Conservation (phyloP, 1,140 invertebrate genomes). For the Batillaria attramentaria region DNA sequence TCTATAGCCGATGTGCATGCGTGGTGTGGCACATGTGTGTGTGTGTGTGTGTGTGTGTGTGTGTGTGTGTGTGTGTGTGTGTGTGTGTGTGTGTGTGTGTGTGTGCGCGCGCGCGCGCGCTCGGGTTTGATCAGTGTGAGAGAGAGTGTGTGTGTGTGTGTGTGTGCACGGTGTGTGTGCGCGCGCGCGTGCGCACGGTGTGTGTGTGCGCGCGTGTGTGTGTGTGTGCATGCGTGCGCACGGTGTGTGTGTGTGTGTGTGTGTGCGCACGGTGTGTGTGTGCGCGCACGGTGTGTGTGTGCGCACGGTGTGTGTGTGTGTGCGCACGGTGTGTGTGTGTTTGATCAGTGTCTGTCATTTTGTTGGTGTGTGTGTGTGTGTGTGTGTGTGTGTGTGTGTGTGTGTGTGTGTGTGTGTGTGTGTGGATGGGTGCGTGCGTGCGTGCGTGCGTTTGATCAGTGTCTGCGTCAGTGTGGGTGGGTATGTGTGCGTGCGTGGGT, state of each 20-base stretch:
- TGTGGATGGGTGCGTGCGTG: too few species aligned
- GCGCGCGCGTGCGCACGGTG: not conserved
- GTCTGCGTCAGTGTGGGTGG: too few species aligned
- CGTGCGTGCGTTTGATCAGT: too few species aligned
- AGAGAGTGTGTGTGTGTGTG: not conserved
- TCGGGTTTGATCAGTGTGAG: not conserved
- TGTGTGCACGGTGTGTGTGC: not conserved
- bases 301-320: too few species aligned
- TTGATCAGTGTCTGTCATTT: too few species aligned
- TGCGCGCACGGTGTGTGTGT: too few species aligned
- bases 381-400: too few species aligned
- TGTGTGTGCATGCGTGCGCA: not conserved
- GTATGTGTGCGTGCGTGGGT: too few species aligned
- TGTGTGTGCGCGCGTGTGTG: not conserved
- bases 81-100: conserved; percentile 10
- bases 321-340: too few species aligned
- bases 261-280: not conserved
- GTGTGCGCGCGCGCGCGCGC: not conserved
- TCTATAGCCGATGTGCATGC: too few species aligned
- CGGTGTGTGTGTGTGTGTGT: conserved; percentile 11
- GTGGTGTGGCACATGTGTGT: not conserved
- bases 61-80: conserved; percentile 1
- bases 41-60: conserved; percentile 7
- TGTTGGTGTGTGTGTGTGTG: too few species aligned
- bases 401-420: too few species aligned